phyloP scores from a whole-genome alignment of 1,140 invertebrate species.

The Orussus abietinus region DNA sequence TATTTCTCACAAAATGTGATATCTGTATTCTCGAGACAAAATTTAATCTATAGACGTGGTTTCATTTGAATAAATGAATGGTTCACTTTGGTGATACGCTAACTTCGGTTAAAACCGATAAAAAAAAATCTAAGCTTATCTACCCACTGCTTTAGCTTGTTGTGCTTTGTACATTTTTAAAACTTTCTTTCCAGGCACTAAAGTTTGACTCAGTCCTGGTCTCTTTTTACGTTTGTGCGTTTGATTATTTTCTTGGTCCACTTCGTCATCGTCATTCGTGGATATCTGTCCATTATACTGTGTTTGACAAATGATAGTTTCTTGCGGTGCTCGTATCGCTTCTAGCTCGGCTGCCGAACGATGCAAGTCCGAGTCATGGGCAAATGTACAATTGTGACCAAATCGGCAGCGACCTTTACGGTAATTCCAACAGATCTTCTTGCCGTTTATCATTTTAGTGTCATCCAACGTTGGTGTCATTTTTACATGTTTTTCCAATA shows the following conservation, averaged over 20 bases:
- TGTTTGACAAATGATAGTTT: conserved; percentile 51
- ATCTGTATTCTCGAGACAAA: no score
- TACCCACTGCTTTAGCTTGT: conserved; percentile 53
- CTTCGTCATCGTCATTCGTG: conserved; percentile 46
- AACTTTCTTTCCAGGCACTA: conserved; percentile 81
- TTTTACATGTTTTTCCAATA: conserved; percentile 90
- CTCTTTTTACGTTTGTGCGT: conserved; percentile 65
- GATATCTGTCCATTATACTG: conserved; percentile 36
- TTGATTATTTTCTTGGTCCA: conserved; percentile 56
- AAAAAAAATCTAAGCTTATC: conserved; percentile 40
- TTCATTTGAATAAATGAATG: no score
- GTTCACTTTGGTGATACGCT: no score
- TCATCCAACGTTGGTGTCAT: conserved; percentile 72
- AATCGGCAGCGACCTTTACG: conserved; percentile 85
- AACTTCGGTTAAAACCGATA: no score
- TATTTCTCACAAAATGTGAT: no score
- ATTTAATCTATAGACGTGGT: no score
- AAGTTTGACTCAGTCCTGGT: conserved; percentile 70
- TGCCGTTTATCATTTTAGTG: conserved; percentile 75
- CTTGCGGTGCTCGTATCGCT: conserved; percentile 53
- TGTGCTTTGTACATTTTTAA: conserved; percentile 72
- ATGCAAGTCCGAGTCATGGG: conserved; percentile 83
- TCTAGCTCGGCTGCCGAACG: conserved; percentile 57
- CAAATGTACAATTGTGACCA: conserved; percentile 89
- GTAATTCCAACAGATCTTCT: conserved; percentile 92